Evolutionary conservation across 2,888 invertebrate genomes (phyloP), one percentile per base, ranked within the genome.

Genomic region (Allygus modestus): DNA sequence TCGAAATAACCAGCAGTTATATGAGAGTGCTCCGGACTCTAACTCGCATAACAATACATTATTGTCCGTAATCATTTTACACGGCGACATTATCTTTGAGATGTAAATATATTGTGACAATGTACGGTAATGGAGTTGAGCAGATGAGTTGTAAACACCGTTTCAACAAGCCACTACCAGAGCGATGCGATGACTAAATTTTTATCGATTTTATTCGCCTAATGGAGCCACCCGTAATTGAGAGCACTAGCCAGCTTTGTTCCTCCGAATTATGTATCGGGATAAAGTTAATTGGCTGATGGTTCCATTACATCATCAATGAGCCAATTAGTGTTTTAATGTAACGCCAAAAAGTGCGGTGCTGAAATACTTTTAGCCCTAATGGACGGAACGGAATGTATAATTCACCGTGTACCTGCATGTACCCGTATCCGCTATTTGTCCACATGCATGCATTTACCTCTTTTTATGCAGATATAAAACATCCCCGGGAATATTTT

Each of bases 261-360:
- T 69, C 69, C 33, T 31, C n/a, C 69, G 33, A 69, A 69, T 69
- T 69, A 69, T 69, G 69, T 33, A 37, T 69, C 33, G 33, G 58
- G 20, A 58, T 69, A 69, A 37, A 69, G 69, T 69, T 69, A 69
- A 75, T 75, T 75, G 75, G 41, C 75, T 75, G 75, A 75, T 75
- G 75, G 75, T 33, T 41, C 75, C 75, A 75, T 75, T 75, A 69
- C 69, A n/a, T 33, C 37, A 69, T 15, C 69, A 75, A 75, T 43
- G 75, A 33, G 75, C 43, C 75, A 75, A 75, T 75, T 75, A 75
- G 75, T 75, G 75, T 75, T 75, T 75, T 75, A 75, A 75, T 75
- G 43, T 43, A 75, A 43, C 75, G 75, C 75, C 75, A 43, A 75
- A 75, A 75, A 75, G 75, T 75, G 43, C 43, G 26, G 75, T 31